phyloP scores from a whole-genome alignment of 1,140 invertebrate species.

The Ooceraea biroi region DNA sequence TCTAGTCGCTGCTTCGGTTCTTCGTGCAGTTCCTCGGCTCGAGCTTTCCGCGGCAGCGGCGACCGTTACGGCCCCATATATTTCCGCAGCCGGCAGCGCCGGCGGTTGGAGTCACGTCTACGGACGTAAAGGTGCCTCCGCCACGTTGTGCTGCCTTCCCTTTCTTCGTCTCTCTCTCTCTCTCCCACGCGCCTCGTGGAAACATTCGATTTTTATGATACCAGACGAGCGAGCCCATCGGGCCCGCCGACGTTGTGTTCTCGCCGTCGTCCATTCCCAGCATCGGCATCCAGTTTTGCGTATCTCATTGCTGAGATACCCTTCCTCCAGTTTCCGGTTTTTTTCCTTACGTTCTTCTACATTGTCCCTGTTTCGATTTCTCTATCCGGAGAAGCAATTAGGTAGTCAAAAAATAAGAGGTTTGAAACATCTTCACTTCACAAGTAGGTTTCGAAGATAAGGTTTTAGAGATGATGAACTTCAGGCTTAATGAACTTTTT shows the following conservation, averaged over 20 bases:
- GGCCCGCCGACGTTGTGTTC: constrained; percentile 13
- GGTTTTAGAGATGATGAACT: not conserved
- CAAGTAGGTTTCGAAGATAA: not conserved
- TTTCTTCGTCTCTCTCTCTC: constrained; percentile 6
- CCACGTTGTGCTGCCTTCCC: constrained; percentile 20
- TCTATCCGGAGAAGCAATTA: constrained; percentile 20
- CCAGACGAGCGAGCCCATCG: constrained; percentile 71
- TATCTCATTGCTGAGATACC: not conserved
- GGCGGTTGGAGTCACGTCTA: constrained; percentile 79
- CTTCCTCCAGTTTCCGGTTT: constrained; percentile 2
- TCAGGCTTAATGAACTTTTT: not conserved
- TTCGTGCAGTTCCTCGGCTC: constrained; percentile 67
- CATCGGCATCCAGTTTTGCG: constrained; percentile 65
- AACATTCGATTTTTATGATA: constrained; percentile 85
- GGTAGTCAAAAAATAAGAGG: not conserved
- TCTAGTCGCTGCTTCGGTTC: constrained; percentile 50
- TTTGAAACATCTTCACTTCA: not conserved
- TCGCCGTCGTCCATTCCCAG: constrained; percentile 2
- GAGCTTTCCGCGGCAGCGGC: constrained; percentile 72
- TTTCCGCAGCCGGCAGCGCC: constrained; percentile 77
- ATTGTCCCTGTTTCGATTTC: not conserved
- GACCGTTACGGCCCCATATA: constrained; percentile 82
- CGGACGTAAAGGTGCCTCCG: constrained; percentile 80
- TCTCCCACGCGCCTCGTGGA: constrained; percentile 76
- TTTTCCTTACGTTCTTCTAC: not conserved